Base-by-base conservation (phyloP, 2,113 vertebrate species). In the Toxostoma redivivum region DNA sequence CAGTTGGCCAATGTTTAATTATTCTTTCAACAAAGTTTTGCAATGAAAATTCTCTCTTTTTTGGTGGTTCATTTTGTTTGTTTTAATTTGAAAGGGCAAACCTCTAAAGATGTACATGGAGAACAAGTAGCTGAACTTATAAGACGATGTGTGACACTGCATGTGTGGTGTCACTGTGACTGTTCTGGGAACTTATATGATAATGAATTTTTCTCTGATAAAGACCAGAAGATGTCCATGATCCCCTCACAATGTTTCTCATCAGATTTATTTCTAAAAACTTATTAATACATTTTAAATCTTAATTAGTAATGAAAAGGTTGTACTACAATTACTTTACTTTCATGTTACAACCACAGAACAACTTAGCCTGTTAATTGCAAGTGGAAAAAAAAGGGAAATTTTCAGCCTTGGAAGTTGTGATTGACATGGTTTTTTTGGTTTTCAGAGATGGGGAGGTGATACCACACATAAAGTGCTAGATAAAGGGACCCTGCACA, bases 1-100 rank as follows among this genome's bases (percentile, higher is more conserved):
- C n/a, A 70, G 80, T 56, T 96, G 64, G 42, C 82, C 89, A 94
- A 65, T 48, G 69, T 74, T 97, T 95, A 91, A 74, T 94, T 95
- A 79, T 80, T 30, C 16, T 77, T 90, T 76, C 61, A 67, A 62
- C 42, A 61, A 82, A 92, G 64, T 58, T 88, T 95, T 95, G n/a
- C 53, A 65, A 74, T 64, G 33, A 64, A 60, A 81, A 72, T 24
- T 86, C 22, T 38, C 62, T 50, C 23, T 79, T 86, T 62, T 64
- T 44, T 24, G 15, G 10, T 47, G 10, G 24, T 56, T 74, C 23
- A 47, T 89, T 86, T 66, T 67, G 25, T 42, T 85, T 53, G 28
- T 71, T 85, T 69, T 77, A 38, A 61, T 84, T 94, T 89, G 86
- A 94, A 91, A 92, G n/a, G 58, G 7, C 27, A 96, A 89, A 69